Conservation (phyloP, 1,140 invertebrate species). For the Schlechtendalia chinensis region DNA sequence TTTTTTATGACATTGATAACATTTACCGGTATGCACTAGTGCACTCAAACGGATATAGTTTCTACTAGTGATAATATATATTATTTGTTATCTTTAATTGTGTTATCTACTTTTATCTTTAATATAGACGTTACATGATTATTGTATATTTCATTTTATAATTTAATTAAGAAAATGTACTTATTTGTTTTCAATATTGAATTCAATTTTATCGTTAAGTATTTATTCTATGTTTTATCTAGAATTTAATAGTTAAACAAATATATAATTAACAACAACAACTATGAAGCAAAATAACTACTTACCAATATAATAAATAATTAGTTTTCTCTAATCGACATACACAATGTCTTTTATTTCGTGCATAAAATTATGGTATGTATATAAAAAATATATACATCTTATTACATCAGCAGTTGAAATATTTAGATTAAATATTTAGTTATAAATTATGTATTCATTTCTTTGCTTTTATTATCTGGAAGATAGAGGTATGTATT, state of each 20-base stretch:
- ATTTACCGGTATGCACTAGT: too few relatives aligned
- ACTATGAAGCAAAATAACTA: background rate
- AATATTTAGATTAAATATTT: background rate
- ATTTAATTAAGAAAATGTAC: too few relatives aligned
- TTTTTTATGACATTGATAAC: too few relatives aligned
- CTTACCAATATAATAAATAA: background rate
- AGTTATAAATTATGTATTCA: background rate
- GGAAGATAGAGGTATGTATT: background rate
- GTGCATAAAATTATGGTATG: constrained; percentile 22
- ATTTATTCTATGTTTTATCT: background rate
- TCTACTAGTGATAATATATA: too few relatives aligned
- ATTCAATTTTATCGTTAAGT: background rate
- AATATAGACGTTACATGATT: too few relatives aligned
- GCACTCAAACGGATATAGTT: too few relatives aligned
- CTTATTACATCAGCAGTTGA: background rate
- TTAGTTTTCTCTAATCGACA: background rate
- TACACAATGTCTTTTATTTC: constrained; percentile 7
- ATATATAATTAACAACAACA: background rate
- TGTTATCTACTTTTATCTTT: too few relatives aligned
- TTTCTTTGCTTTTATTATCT: background rate
- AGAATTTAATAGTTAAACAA: background rate
- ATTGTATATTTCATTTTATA: too few relatives aligned
- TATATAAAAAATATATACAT: background rate
- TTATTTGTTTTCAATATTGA: background rate
- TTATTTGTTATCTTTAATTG: too few relatives aligned